Evolutionary conservation across 1,140 invertebrate genomes (phyloP).

Genomic region (Apocrypta bakeri): DNA sequence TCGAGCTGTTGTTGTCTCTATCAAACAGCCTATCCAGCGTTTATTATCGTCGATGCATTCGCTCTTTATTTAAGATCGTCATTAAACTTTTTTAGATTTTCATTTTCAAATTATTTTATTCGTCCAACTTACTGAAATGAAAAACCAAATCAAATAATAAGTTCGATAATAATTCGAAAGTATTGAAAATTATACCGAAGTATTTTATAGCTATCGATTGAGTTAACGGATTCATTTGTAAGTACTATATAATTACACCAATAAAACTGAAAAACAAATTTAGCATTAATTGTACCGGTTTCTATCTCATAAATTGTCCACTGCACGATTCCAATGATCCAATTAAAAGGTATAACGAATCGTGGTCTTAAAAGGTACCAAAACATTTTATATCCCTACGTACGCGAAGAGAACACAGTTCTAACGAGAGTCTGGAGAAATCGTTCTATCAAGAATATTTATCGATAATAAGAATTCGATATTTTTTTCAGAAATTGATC

Average conservation of each 20-base stretch:
- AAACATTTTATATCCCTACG: not conserved
- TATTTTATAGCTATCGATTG: too few relatives aligned
- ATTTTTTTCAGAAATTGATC: not conserved
- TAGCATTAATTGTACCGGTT: not conserved
- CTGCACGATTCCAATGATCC: not conserved
- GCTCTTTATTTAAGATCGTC: too few relatives aligned
- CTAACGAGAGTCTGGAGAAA: not conserved
- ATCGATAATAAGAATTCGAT: not conserved
- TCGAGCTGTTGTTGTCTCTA: too few relatives aligned
- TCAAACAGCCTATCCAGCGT: too few relatives aligned
- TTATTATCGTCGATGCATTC: too few relatives aligned
- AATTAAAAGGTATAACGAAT: not conserved
- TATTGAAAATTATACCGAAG: too few relatives aligned
- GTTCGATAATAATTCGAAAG: too few relatives aligned
- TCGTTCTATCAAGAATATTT: not conserved
- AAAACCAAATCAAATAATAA: too few relatives aligned
- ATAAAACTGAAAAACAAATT: too few relatives aligned
- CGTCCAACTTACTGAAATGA: too few relatives aligned
- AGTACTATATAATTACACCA: not conserved
- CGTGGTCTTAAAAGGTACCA: not conserved
- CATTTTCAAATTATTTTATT: too few relatives aligned
- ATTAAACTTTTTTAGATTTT: too few relatives aligned
- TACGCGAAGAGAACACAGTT: not conserved
- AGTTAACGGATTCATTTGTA: not conserved
- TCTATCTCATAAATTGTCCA: not conserved